These are phyloP conservation scores for Lasioglossum baleicum DNA, from an alignment of 1,140 invertebrate genomes.

Conservation along the genomic window DNA sequence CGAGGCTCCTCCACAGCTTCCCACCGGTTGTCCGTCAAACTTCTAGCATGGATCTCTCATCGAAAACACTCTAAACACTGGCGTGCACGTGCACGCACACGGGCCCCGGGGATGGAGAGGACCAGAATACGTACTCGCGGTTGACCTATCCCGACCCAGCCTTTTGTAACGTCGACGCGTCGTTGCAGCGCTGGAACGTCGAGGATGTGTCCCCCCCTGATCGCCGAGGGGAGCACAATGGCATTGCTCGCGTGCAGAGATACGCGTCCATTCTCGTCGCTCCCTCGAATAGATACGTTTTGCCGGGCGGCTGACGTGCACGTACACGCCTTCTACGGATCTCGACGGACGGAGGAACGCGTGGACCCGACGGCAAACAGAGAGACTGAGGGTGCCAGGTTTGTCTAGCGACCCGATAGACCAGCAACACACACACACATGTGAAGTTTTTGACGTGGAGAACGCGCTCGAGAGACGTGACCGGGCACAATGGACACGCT, in stretches of 20 bases:
- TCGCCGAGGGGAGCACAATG: conserved; percentile 43
- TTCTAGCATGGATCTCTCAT: neutral
- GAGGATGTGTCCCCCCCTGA: conserved; percentile 40
- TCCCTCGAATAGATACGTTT: conserved; percentile 48
- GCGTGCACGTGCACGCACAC: conserved; percentile 7
- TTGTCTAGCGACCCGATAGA: neutral
- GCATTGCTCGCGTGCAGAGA: conserved; percentile 41
- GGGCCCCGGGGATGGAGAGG: conserved; percentile 31
- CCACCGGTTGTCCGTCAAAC: conserved; percentile 4
- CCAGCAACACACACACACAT: too few species aligned
- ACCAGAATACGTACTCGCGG: conserved; percentile 53
- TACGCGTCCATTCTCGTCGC: conserved; percentile 2
- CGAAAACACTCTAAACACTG: neutral
- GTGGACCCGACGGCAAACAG: conserved; percentile 11
- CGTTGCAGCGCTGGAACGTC: conserved; percentile 45
- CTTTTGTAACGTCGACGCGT: conserved; percentile 58
- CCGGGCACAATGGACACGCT: conserved; percentile 11
- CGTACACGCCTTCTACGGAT: conserved; percentile 38
- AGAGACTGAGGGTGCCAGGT: conserved; percentile 27
- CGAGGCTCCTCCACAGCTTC: neutral
- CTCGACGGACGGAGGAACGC: neutral
- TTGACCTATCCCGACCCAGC: conserved; percentile 52
- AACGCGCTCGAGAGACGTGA: neutral
- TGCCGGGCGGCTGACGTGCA: conserved; percentile 16
- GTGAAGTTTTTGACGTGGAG: conserved; percentile 12